Percentiles rank a stretch among this genome's conserved stretches.
Evolutionary conservation across 2,797 vertebrate genomes (phyloP).

Genomic region (Thaleichthys pacificus): DNA sequence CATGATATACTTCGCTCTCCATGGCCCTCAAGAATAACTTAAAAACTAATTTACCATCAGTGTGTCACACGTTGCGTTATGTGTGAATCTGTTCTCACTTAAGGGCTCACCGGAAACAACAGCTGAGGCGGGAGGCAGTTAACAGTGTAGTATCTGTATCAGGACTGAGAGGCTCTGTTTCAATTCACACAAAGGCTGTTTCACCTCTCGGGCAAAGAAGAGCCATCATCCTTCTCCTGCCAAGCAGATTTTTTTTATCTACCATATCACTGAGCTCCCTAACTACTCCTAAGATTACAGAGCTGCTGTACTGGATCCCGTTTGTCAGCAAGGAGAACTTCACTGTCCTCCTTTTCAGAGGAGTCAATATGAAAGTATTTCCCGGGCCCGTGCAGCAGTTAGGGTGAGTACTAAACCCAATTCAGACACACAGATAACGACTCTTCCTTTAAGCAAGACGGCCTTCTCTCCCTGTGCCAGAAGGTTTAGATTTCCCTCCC

Average conservation of each 20-base stretch:
- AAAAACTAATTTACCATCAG: conserved; percentile 59
- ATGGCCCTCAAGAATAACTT: conserved; percentile 30
- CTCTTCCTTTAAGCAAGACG: conserved; percentile 7
- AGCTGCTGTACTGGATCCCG: conserved; percentile 62
- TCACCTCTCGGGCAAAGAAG: conserved; percentile 49
- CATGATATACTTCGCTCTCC: conserved; percentile 21
- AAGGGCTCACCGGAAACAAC: no score
- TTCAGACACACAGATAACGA: neutral
- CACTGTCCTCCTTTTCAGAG: conserved; percentile 38
- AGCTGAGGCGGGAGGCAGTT: no score
- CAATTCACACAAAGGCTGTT: no score
- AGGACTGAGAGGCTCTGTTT: no score
- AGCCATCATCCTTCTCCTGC: conserved; percentile 65
- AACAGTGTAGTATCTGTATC: neutral
- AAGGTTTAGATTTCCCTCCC: neutral
- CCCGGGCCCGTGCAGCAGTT: neutral
- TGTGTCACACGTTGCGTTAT: conserved; percentile 31
- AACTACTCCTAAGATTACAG: conserved; percentile 67
- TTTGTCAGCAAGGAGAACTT: conserved; percentile 61
- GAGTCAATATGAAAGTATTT: conserved; percentile 53
- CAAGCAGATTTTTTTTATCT: conserved; percentile 69
- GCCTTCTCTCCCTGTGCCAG: neutral
- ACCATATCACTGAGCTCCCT: conserved; percentile 54
- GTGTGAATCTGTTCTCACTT: conserved; percentile 1
- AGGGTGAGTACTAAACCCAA: conserved; percentile 27